Conservation (phyloP, 2,888 invertebrate species). For the Agapostemon virescens region DNA sequence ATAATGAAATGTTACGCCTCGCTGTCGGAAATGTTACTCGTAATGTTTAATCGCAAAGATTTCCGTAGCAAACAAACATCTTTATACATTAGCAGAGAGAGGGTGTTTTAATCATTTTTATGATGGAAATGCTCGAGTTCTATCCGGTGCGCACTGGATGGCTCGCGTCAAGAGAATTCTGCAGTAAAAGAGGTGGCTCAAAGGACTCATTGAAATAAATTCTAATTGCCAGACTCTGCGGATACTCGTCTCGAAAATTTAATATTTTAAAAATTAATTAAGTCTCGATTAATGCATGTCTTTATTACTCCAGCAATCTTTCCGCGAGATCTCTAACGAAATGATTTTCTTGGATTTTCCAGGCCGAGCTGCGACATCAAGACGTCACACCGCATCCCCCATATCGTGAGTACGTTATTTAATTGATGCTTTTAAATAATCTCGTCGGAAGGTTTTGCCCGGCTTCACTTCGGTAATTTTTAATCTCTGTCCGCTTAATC, state of each 20-base stretch:
- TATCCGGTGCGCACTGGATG: background rate
- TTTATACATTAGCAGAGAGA: background rate
- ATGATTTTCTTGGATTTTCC: slow-evolving; percentile 27
- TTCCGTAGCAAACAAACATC: background rate
- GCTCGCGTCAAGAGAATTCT: background rate
- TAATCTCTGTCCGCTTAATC: slow-evolving; percentile 58
- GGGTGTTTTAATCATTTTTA: background rate
- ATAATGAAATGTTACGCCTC: background rate
- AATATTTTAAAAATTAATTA: background rate
- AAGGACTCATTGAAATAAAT: background rate
- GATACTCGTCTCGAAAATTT: background rate
- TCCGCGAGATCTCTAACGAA: background rate
- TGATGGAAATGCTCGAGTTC: background rate
- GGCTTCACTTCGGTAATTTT: slow-evolving; percentile 53
- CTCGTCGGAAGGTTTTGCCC: background rate
- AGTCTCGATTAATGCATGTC: background rate
- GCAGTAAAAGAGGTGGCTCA: background rate
- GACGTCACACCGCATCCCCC: slow-evolving; percentile 63
- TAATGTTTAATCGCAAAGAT: too few species aligned
- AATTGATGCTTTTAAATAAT: slow-evolving; percentile 13
- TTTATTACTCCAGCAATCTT: background rate
- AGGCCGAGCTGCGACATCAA: slow-evolving; percentile 55
- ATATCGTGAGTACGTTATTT: slow-evolving; percentile 58
- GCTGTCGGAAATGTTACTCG: background rate
- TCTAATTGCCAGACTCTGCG: background rate